Base-by-base conservation (phyloP, 2,113 vertebrate genomes). In the Coryphaenoides rupestris region DNA sequence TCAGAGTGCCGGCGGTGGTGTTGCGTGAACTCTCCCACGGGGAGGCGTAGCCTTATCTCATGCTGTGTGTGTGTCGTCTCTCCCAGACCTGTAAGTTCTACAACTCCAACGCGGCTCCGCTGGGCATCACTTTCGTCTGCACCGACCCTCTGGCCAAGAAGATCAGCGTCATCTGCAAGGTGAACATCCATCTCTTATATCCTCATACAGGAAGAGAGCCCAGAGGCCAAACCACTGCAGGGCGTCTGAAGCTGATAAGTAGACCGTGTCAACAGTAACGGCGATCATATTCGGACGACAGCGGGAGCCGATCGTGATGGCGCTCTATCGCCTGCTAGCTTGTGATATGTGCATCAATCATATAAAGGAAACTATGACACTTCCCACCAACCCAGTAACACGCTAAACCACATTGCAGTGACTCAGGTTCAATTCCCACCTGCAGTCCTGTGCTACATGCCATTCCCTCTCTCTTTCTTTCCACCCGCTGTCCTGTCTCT, bases 81-180 rank as follows among this genome's bases (percentile, higher is more conserved):
- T 7, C 0, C 1, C 81, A 98, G 96, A 91, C 92, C 76, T 98
- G 94, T 69, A 96, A 92, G 67, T 93, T 96, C 72, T 95, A 95
- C 89, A 96, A 92, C 80, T 97, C 96, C 66, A 95, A 97, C 0
- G 92, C 96, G 0, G 94, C 94, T 9, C 95, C 96, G 22, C 86
- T 98, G 63, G 93, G 92, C 77, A 90, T 98, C 1, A 88, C 94
- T 67, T 98, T 98, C 87, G 88, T 93, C 77, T 95, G 94, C 0
- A 85, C 91, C 1, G 95, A 98, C 72, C 91, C 94, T 0, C 82
- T 95, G 13, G 93, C 93, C 1, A 93, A 90, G 74, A 93, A 93
- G 50, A 75, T 95, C 83, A 86, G 90, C 0, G 90, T 98, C 81
- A 97, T 98, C 79, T 97, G 96, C 84, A 98, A 98, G 92, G 96